Conservation (phyloP, 2,888 invertebrate species). For the Oscheius sp. region DNA sequence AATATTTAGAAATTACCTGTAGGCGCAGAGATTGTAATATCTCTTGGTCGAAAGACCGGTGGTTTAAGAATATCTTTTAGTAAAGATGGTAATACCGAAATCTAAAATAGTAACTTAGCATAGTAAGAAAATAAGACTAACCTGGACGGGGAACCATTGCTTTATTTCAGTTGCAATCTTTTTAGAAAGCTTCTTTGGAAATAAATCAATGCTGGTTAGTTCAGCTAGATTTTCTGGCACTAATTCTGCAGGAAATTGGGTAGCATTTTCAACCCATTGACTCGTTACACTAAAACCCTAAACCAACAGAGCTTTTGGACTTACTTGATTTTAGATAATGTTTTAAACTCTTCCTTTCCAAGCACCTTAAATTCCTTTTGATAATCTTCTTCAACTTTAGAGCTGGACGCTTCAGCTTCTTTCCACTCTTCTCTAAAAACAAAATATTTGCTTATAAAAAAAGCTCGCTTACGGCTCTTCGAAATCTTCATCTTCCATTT, state of each 20-base stretch:
- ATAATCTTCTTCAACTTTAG: not conserved
- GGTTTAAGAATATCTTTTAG: constrained; percentile 39
- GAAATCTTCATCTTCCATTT: constrained; percentile 3
- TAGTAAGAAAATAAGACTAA: not conserved
- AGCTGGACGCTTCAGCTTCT: not conserved
- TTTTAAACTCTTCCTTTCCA: constrained; percentile 37
- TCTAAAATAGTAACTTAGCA: constrained; percentile 20
- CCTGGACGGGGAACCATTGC: constrained; percentile 67
- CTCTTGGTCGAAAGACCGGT: constrained; percentile 78
- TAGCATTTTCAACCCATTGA: constrained; percentile 58
- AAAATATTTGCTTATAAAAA: not conserved
- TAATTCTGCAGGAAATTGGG: constrained; percentile 55
- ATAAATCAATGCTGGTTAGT: constrained; percentile 40
- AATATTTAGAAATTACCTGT: constrained; percentile 77
- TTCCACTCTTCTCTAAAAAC: constrained; percentile 9
- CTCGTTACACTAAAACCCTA: constrained; percentile 45
- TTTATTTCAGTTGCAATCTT: constrained; percentile 38
- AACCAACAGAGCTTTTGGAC: not conserved
- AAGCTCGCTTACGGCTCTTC: constrained; percentile 1
- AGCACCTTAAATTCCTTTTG: constrained; percentile 37
- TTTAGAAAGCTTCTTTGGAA: constrained; percentile 39
- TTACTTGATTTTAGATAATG: constrained; percentile 42
- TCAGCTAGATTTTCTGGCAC: constrained; percentile 37
- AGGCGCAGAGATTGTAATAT: constrained; percentile 94
- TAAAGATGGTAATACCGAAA: constrained; percentile 60